Evolutionary conservation across 2,797 vertebrate genomes (phyloP).

Genomic region (Oophaga sylvatica): DNA sequence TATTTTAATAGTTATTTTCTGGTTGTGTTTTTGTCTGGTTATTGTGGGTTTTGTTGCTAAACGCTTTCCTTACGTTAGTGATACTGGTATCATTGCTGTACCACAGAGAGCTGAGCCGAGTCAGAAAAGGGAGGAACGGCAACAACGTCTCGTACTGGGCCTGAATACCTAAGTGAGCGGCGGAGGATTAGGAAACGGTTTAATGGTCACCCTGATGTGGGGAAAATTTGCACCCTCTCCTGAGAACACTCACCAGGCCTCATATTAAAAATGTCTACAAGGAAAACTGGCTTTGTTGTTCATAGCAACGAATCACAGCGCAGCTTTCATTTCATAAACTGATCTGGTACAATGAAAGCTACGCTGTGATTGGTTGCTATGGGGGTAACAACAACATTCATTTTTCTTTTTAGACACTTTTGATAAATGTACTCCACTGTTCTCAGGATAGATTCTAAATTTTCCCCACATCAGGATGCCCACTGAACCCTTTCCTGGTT

Average conservation of each 20-base stretch:
- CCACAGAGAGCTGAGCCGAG: neutral
- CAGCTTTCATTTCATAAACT: no score
- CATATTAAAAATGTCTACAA: no score
- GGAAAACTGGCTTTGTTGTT: no score
- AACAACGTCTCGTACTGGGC: neutral
- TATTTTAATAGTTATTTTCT: conserved; percentile 41
- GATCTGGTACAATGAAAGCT: no score
- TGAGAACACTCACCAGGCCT: neutral
- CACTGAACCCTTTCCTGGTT: neutral
- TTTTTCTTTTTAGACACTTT: no score
- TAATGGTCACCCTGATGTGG: neutral
- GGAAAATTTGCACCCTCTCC: neutral
- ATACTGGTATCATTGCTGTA: conserved; percentile 25
- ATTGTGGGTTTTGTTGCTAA: conserved; percentile 20
- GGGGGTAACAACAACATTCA: no score
- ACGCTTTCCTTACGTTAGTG: neutral
- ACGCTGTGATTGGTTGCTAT: no score
- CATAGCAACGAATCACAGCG: no score
- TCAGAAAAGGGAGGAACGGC: neutral
- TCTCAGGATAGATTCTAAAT: neutral
- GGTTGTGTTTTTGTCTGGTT: conserved; percentile 36
- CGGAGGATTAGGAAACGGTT: neutral
- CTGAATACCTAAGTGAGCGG: no score
- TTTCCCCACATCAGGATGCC: neutral
- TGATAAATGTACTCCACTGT: neutral